phyloP scores from a whole-genome alignment of 23 tunicate genomes.

The Corella eumyota region DNA sequence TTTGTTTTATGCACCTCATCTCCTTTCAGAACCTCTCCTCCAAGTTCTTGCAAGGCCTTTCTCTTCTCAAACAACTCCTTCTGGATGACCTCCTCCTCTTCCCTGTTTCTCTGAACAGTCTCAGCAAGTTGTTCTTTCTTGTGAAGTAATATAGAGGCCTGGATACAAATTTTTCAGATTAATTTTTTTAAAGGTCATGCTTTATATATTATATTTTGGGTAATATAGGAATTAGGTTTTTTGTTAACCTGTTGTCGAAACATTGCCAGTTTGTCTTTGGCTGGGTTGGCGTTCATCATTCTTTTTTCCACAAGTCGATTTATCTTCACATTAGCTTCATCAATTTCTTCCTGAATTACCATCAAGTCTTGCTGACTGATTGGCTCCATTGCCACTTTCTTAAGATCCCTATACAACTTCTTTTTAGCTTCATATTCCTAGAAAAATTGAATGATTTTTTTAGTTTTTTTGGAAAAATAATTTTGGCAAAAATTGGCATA shows the following conservation, averaged over 20 bases:
- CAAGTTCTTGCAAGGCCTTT: constrained; percentile 28
- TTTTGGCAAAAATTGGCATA: too few relatives aligned
- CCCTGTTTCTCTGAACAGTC: constrained; percentile 33
- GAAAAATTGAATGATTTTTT: too few relatives aligned
- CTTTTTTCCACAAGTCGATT: constrained; percentile 65
- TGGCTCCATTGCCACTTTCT: constrained; percentile 47
- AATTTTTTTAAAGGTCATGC: neutral
- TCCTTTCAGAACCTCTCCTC: constrained; percentile 82
- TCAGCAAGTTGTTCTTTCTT: constrained; percentile 74
- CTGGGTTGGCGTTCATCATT: constrained; percentile 67
- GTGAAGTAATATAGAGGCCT: constrained; percentile 68
- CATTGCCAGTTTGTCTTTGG: constrained; percentile 70
- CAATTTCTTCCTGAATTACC: constrained; percentile 33
- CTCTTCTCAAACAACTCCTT: constrained; percentile 51
- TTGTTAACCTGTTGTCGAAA: constrained; percentile 60
- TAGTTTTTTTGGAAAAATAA: too few relatives aligned
- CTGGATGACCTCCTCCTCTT: constrained; percentile 43
- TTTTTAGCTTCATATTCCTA: constrained; percentile 44
- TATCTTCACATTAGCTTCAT: constrained; percentile 30
- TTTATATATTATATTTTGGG: neutral
- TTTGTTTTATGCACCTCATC: constrained; percentile 32
- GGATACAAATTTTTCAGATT: too few relatives aligned
- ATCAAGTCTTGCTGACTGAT: constrained; percentile 36
- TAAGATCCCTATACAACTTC: constrained; percentile 23
- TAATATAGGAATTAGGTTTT: neutral